phyloP scores from a whole-genome alignment of 2,888 invertebrate genomes.

The Phaedon cochleariae region DNA sequence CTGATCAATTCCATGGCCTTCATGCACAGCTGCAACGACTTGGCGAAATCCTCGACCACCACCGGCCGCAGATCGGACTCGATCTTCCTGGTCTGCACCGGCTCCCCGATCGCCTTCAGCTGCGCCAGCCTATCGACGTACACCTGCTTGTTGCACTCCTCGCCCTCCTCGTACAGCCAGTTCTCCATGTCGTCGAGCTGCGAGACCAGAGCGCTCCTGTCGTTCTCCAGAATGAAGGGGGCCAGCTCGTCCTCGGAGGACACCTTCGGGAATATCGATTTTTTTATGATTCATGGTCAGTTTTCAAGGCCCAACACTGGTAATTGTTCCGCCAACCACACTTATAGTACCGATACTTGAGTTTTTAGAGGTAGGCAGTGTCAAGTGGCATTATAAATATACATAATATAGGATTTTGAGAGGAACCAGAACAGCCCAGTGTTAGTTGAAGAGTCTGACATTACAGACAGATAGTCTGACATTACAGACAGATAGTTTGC shows the following conservation, averaged over 20 bases:
- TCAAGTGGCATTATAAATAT: too few species aligned
- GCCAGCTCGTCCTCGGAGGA: slow-evolving; percentile 77
- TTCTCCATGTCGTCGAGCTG: slow-evolving; percentile 87
- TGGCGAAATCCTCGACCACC: slow-evolving; percentile 83
- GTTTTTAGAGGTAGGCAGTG: too few species aligned
- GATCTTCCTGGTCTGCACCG: slow-evolving; percentile 82
- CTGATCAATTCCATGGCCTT: slow-evolving; percentile 79
- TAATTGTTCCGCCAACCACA: too few species aligned
- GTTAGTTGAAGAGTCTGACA: too few species aligned
- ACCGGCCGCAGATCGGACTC: slow-evolving; percentile 84
- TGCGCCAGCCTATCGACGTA: slow-evolving; percentile 72
- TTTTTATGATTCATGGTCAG: too few species aligned
- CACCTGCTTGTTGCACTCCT: slow-evolving; percentile 82
- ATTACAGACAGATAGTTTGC: too few species aligned
- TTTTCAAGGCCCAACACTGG: too few species aligned
- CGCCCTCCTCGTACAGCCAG: slow-evolving; percentile 98
- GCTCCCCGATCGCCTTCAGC: slow-evolving; percentile 83
- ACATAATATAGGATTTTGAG: too few species aligned
- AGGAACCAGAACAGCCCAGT: too few species aligned
- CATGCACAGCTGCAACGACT: slow-evolving; percentile 79
- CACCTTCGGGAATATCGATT: slow-evolving; percentile 15
- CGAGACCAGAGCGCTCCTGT: slow-evolving; percentile 69
- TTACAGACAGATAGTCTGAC: too few species aligned
- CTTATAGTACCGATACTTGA: too few species aligned
- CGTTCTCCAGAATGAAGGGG: slow-evolving; percentile 77